phyloP scores from a whole-genome alignment of 2,113 vertebrate species.

The Ceuthmochares aereus region DNA sequence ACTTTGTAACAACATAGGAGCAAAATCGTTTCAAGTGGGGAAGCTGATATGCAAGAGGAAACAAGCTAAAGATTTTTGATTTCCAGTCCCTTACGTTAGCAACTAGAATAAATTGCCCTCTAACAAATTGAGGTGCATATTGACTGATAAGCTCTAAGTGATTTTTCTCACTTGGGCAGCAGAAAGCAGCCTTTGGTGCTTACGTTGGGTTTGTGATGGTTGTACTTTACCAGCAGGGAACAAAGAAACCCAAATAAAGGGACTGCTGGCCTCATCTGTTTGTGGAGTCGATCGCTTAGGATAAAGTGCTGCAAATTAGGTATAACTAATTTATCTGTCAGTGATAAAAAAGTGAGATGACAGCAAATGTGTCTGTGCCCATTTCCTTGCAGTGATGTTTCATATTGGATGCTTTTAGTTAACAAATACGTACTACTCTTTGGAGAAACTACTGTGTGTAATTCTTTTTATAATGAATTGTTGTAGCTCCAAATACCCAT shows the following conservation, averaged over 20 bases:
- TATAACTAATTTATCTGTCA: neutral
- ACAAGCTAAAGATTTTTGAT: conserved; percentile 2
- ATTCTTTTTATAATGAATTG: neutral
- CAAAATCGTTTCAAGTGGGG: neutral
- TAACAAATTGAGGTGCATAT: neutral
- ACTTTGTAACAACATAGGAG: neutral
- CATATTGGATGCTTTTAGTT: neutral
- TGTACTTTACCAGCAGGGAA: neutral
- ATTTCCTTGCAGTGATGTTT: neutral
- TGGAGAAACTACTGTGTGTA: neutral
- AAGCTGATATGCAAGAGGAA: neutral
- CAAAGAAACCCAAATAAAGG: neutral
- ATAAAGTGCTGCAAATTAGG: neutral
- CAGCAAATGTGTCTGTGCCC: neutral
- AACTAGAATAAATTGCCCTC: neutral
- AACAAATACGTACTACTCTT: neutral
- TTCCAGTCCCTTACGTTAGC: neutral
- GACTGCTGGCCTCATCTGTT: neutral
- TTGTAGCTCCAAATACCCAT: neutral
- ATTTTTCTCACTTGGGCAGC: neutral
- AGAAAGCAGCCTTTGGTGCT: neutral
- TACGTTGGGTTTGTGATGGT: neutral
- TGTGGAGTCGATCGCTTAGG: neutral
- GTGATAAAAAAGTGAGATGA: neutral
- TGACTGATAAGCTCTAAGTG: neutral